Base-by-base conservation (phyloP, 2,797 vertebrate genomes). In the Oreortyx pictus region DNA sequence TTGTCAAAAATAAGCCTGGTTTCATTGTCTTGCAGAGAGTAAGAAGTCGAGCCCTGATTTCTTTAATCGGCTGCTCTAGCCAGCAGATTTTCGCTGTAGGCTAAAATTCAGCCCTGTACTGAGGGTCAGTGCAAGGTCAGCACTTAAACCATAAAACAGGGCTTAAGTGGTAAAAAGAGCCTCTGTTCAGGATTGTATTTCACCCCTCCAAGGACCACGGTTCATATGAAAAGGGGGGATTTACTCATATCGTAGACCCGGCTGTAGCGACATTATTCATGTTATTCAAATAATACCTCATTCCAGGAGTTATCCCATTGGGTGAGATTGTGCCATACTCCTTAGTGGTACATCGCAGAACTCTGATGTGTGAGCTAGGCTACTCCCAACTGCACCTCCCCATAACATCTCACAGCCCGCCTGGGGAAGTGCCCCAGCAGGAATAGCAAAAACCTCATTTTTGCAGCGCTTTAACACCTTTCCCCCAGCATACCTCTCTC, bases 91-190 rank as follows among this genome's bases (percentile, higher is more conserved):
- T 88, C 1, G 1, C 94, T 90, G 70, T 86, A 94, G 90, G 87
- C 84, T 93, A 67, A 94, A 96, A 94, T 83, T 94, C 84, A 94
- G 93, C 87, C 95, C 82, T 83, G 56, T 76, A 49, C 73, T 67
- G 90, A 92, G 73, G 96, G 89, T 95, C 93, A 92, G 60, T 88
- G 90, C 73, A 90, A 88, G 88, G 96, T 96, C 95, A 94, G 64
- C 86, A 67, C 87, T 96, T 95, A 94, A 94, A 93, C 96, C 95
- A 95, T 96, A 96, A 96, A 95, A 94, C 56, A 94, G 39, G 88
- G 94, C 73, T 96, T 94, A 96, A 94, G 90, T 89, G 84, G 93
- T 95, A 96, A 94, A 95, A 86, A 93, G 77, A 94, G 71, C 90
- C 95, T 92, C 90, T 95, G 92, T 94, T 94, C 79, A 76, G 82